phyloP scores from a whole-genome alignment of 2,797 vertebrate genomes.

The Kryptolebias ocellatus region DNA sequence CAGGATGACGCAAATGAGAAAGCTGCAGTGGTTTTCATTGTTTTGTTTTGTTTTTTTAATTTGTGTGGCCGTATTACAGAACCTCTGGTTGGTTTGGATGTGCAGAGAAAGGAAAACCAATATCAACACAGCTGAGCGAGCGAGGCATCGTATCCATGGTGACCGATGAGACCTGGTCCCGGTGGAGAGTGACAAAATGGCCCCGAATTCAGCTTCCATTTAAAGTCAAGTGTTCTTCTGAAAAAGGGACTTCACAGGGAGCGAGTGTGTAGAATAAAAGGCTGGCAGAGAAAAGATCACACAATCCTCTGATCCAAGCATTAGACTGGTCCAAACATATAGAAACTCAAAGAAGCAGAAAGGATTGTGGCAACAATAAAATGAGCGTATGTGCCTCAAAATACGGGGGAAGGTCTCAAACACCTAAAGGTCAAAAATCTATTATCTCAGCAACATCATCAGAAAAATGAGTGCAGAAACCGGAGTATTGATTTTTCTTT shows the following conservation, averaged over 20 bases:
- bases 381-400: too few species aligned
- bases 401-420: too few species aligned
- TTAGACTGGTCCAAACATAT: neutral
- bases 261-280: neutral
- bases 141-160: neutral
- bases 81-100: neutral
- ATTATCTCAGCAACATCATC: neutral
- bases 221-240: neutral
- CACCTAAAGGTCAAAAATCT: neutral
- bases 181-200: neutral
- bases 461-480: neutral
- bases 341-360: too few species aligned
- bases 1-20: too few species aligned
- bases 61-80: too few species aligned
- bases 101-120: neutral
- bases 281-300: neutral
- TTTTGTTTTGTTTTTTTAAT: too few species aligned
- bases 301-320: neutral
- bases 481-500: neutral
- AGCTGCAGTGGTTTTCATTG: too few species aligned
- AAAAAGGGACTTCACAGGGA: neutral
- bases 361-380: too few species aligned
- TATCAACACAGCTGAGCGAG: neutral
- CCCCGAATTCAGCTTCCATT: neutral
- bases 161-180: neutral